Evolutionary conservation across 92 coral and sea anemone species (phyloP).

Genomic region (Anthopleura xanthogrammica): DNA sequence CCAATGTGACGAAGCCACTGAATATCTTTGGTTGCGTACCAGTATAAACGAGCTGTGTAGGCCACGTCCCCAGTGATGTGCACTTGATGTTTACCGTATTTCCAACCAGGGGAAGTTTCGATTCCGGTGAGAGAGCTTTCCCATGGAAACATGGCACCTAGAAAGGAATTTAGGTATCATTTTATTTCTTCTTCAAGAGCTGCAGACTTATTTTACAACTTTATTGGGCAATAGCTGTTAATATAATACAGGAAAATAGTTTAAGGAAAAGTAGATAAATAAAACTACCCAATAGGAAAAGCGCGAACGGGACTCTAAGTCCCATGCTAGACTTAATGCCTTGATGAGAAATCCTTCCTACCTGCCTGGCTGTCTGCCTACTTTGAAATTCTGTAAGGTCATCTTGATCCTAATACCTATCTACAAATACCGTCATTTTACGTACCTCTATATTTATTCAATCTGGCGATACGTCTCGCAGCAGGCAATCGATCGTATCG

Average conservation of each 20-base stretch:
- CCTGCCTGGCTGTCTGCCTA: neutral
- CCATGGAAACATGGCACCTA: conserved; percentile 96
- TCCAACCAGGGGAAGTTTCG: conserved; percentile 83
- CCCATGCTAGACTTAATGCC: neutral
- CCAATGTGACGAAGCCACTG: conserved; percentile 69
- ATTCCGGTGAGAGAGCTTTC: conserved; percentile 83
- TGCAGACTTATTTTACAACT: too few species aligned
- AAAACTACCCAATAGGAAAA: too few species aligned
- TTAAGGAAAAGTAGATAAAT: too few species aligned
- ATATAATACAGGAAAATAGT: too few species aligned
- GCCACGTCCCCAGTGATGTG: conserved; percentile 89
- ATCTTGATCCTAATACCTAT: neutral
- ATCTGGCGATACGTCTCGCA: conserved; percentile 73
- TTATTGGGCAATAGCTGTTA: too few species aligned
- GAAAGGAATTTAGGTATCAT: neutral
- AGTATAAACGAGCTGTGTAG: conserved; percentile 69
- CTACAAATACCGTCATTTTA: neutral
- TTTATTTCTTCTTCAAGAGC: too few species aligned
- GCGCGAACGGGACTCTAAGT: too few species aligned
- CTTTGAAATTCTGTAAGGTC: neutral
- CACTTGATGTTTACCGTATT: conserved; percentile 73
- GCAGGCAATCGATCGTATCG: conserved; percentile 81
- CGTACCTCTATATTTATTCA: conserved; percentile 71
- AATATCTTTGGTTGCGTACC: conserved; percentile 73
- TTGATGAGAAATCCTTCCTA: neutral